Conservation (phyloP, 1,140 invertebrate species). For the Camponotus pennsylvanicus region DNA sequence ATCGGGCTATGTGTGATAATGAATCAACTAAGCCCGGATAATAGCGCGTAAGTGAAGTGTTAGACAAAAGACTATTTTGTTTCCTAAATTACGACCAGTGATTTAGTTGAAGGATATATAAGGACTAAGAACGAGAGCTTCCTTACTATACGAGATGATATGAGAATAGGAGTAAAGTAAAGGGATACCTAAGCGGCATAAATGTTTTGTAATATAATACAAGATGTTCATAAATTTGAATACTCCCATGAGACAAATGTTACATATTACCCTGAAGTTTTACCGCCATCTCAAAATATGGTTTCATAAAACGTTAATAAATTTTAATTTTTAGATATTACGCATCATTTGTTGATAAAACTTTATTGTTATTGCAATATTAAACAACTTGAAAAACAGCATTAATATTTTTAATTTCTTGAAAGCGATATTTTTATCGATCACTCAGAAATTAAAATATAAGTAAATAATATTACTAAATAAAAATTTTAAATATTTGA, state of each 20-base stretch:
- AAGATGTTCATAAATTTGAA: conserved; percentile 47
- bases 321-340: neutral
- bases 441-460: conserved; percentile 48
- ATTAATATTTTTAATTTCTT: neutral
- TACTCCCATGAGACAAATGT: neutral
- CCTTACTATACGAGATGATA: neutral
- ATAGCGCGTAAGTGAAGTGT: neutral
- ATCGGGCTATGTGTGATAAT: neutral
- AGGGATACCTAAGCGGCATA: conserved; percentile 1
- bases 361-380: neutral
- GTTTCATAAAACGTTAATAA: neutral
- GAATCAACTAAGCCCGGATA: neutral
- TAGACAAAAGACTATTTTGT: conserved; percentile 35
- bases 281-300: neutral
- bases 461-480: neutral
- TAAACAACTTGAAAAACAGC: neutral
- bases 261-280: neutral
- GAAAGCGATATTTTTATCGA: neutral
- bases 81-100: conserved; percentile 55
- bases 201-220: conserved; percentile 47
- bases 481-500: neutral
- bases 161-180: conserved; percentile 19
- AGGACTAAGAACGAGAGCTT: conserved; percentile 26
- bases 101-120: conserved; percentile 44
- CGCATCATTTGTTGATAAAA: neutral